Conservation (phyloP, 1,140 invertebrate species). For the Neotoxoptera formosana region DNA sequence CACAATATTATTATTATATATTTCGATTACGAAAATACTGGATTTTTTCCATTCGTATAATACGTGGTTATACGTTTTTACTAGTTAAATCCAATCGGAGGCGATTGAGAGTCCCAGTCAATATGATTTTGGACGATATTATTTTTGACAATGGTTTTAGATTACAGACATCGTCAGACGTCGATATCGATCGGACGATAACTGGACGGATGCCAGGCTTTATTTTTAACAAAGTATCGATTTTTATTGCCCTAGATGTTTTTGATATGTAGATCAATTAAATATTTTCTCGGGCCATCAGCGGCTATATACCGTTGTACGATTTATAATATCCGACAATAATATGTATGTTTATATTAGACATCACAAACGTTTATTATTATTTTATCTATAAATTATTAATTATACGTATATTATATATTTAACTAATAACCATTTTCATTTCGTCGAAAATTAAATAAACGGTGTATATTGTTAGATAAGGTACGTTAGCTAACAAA, state of each 20-base stretch:
- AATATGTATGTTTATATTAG: neutral
- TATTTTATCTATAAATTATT: neutral
- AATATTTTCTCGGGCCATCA: neutral
- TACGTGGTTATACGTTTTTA: neutral
- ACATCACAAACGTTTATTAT: neutral
- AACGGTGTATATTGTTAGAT: neutral
- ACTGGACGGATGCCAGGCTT: constrained; percentile 15
- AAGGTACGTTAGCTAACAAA: neutral
- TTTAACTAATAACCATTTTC: neutral
- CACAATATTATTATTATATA: neutral
- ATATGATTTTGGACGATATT: neutral
- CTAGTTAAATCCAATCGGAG: neutral
- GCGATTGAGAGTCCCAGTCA: neutral
- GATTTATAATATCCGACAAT: neutral
- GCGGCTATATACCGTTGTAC: neutral
- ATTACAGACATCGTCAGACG: too few species aligned
- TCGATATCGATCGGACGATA: neutral
- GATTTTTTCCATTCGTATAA: too few species aligned
- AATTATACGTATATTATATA: neutral
- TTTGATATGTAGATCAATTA: neutral
- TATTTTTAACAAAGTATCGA: constrained; percentile 34
- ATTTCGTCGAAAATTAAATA: too few species aligned
- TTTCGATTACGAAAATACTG: neutral
- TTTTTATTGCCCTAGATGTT: constrained; percentile 23
- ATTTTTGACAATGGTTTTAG: neutral